These are phyloP conservation scores for Anarrhichthys ocellatus DNA, from an alignment of 2,113 vertebrate species.

Conservation along the genomic window DNA sequence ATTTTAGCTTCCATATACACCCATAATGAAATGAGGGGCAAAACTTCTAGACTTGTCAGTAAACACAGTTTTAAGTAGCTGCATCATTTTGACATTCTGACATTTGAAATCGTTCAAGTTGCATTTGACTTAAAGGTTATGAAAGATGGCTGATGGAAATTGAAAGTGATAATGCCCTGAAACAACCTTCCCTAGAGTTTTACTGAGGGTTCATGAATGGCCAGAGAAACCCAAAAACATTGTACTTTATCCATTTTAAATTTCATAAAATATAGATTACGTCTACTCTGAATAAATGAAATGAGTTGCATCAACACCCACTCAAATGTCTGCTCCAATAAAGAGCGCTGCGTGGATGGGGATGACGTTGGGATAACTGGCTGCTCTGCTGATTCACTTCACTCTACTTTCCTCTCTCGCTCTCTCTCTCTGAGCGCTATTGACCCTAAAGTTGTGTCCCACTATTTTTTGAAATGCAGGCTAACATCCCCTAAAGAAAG, in stretches of 20 bases:
- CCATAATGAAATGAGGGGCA: background rate
- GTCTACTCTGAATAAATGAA: constrained; percentile 8
- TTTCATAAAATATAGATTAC: constrained; percentile 30
- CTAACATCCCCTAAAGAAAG: constrained; percentile 39
- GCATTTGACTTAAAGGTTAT: constrained; percentile 57
- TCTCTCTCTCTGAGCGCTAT: background rate
- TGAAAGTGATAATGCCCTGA: constrained; percentile 30
- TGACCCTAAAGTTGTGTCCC: constrained; percentile 32
- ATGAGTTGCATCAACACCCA: constrained; percentile 17
- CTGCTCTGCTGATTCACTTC: background rate
- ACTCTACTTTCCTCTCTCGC: constrained; percentile 1
- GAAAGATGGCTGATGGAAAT: constrained; percentile 16
- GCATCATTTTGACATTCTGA: constrained; percentile 39
- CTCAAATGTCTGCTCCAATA: constrained; percentile 25
- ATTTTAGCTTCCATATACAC: background rate
- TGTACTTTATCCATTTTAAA: constrained; percentile 18
- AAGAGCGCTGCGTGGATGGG: background rate
- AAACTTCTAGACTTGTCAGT: constrained; percentile 1
- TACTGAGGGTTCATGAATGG: constrained; percentile 9
- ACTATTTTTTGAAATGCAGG: constrained; percentile 54
- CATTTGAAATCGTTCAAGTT: constrained; percentile 51
- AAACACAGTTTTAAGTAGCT: constrained; percentile 17
- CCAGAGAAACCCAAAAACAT: background rate
- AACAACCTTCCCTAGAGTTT: constrained; percentile 6
- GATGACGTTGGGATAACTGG: constrained; percentile 16